Conservation (phyloP, 2,113 vertebrate genomes). For the Megatriorchis doriae region DNA sequence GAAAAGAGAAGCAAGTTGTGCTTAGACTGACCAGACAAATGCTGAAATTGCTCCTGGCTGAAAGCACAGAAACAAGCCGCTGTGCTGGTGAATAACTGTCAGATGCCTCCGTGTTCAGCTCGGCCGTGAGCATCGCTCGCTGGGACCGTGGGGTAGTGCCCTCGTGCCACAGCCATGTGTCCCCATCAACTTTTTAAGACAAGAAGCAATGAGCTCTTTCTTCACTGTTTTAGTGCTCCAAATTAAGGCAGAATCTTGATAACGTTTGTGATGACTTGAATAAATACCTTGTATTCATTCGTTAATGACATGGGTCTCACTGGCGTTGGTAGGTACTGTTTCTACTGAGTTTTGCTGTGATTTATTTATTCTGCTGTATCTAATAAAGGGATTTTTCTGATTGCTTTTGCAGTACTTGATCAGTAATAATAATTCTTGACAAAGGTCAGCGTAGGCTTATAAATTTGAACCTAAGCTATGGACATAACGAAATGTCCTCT, state of each 20-base stretch:
- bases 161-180: accelerated
- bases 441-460: background rate
- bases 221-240: accelerated
- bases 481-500: background rate
- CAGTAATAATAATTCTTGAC: background rate
- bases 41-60: background rate
- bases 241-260: background rate
- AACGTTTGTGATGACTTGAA: background rate
- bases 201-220: background rate
- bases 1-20: background rate
- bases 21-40: background rate
- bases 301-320: accelerated
- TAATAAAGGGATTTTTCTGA: background rate
- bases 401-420: background rate
- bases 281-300: background rate
- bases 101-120: accelerated
- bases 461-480: background rate
- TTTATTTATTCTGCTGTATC: background rate
- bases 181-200: accelerated
- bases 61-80: background rate
- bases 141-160: background rate
- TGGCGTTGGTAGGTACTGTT: background rate
- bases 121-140: accelerated
- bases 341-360: background rate
- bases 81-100: background rate